Evolutionary conservation across 2,888 invertebrate genomes (phyloP).

Genomic region (Ornithoptera priamus): DNA sequence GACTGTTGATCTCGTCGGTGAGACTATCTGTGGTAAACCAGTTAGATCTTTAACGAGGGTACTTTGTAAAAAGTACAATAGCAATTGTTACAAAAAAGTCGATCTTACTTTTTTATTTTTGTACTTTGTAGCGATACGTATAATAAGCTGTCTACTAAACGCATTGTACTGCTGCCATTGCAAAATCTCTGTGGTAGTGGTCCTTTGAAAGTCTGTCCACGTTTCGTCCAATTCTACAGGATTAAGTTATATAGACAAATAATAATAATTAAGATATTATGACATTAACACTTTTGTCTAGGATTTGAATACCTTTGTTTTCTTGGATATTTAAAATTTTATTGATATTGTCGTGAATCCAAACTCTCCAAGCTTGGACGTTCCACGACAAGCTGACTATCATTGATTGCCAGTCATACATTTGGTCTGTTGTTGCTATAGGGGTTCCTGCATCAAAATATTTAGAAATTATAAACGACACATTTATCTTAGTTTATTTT

Average conservation of each 20-base stretch:
- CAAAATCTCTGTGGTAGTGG: slow-evolving; percentile 55
- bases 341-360: slow-evolving; percentile 66
- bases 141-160: slow-evolving; percentile 59
- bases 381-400: slow-evolving; percentile 72
- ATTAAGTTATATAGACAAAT: background rate
- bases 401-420: slow-evolving; percentile 69
- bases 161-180: slow-evolving; percentile 71
- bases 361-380: slow-evolving; percentile 66
- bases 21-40: slow-evolving; percentile 52
- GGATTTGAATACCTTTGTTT: slow-evolving; percentile 27
- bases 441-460: slow-evolving; percentile 47
- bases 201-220: slow-evolving; percentile 56
- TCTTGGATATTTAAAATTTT: slow-evolving; percentile 45
- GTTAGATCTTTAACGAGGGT: background rate
- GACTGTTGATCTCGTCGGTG: slow-evolving; percentile 53
- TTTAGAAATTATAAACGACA: background rate
- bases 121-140: slow-evolving; percentile 57
- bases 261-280: background rate
- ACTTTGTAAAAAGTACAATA: background rate
- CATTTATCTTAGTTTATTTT: too few relatives aligned
- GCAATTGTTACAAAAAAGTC: background rate
- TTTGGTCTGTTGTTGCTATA: slow-evolving; percentile 59
- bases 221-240: slow-evolving; percentile 41
- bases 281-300: background rate
- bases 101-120: slow-evolving; percentile 54